Conservation (phyloP, 2,113 vertebrate genomes). For the Hippoglossus stenolepis region DNA sequence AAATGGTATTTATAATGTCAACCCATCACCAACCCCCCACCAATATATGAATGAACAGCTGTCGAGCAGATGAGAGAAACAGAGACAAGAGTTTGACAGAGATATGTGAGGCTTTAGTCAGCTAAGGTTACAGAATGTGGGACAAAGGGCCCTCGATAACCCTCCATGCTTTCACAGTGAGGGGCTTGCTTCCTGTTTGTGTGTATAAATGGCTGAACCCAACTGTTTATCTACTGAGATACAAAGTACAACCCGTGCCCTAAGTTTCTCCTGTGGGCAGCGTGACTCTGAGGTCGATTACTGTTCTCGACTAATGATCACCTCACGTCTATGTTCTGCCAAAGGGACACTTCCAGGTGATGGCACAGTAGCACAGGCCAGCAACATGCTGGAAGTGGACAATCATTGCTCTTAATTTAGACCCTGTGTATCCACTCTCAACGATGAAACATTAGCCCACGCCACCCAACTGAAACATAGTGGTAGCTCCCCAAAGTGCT, state of each 20-base stretch:
- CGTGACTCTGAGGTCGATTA: conserved; percentile 22
- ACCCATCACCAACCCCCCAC: conserved; percentile 53
- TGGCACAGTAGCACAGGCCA: conserved; percentile 27
- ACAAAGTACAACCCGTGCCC: conserved; percentile 24
- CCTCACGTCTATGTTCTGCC: conserved; percentile 34
- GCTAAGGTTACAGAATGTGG: conserved; percentile 67
- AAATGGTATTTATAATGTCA: conserved; percentile 79
- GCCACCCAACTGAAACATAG: conserved; percentile 39
- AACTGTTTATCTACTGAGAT: conserved; percentile 28
- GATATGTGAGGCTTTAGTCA: conserved; percentile 52
- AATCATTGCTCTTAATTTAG: conserved; percentile 68
- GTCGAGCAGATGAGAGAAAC: conserved; percentile 54
- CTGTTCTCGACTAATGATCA: conserved; percentile 28
- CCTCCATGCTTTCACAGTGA: conserved; percentile 4
- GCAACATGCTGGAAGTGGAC: conserved; percentile 29
- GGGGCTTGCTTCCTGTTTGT: conserved; percentile 34
- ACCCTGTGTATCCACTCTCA: conserved; percentile 32
- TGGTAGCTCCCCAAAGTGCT: conserved; percentile 30
- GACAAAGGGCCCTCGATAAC: conserved; percentile 64
- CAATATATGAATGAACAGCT: conserved; percentile 75
- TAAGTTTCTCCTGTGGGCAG: neutral
- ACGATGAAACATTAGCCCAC: conserved; percentile 54
- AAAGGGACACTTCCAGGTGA: conserved; percentile 55
- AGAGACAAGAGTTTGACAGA: conserved; percentile 41
- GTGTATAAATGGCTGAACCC: neutral